phyloP scores from a whole-genome alignment of 2,113 vertebrate species.

The Prochilodus magdalenae region DNA sequence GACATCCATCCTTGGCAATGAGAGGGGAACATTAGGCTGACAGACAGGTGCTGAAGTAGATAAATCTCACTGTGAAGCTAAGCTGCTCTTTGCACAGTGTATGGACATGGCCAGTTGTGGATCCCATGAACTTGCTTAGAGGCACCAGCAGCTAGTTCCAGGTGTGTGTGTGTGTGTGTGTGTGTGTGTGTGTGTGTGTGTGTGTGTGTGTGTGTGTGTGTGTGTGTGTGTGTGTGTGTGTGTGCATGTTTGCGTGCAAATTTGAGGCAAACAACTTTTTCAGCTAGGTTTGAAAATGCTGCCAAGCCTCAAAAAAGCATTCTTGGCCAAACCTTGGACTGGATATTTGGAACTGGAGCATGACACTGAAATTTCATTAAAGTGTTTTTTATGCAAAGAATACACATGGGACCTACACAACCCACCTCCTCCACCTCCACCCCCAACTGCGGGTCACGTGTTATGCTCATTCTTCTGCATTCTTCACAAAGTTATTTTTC shows the following conservation, averaged over 20 bases:
- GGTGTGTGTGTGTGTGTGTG: not conserved
- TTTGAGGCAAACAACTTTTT: not conserved
- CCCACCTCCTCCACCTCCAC: not conserved
- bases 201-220: not conserved
- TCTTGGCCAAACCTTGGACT: not conserved
- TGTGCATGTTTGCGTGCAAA: not conserved
- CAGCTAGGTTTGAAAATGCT: not conserved
- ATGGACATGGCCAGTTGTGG: not conserved
- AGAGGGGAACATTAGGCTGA: not conserved
- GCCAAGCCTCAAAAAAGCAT: not conserved
- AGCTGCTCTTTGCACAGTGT: not conserved
- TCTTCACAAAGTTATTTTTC: not conserved
- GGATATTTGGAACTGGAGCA: not conserved
- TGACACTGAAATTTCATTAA: constrained; percentile 10
- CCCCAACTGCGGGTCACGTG: not conserved
- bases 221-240: not conserved
- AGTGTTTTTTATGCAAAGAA: not conserved
- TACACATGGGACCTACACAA: not conserved
- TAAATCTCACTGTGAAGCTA: not conserved
- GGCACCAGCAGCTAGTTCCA: not conserved
- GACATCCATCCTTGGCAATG: not conserved
- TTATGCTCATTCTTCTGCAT: not conserved
- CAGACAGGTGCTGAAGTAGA: not conserved
- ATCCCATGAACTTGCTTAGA: not conserved
- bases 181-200: not conserved